Evolutionary conservation across 2,888 invertebrate genomes (phyloP), one percentile per base, ranked within the genome.

Genomic region (Pristionchus maxplancki): DNA sequence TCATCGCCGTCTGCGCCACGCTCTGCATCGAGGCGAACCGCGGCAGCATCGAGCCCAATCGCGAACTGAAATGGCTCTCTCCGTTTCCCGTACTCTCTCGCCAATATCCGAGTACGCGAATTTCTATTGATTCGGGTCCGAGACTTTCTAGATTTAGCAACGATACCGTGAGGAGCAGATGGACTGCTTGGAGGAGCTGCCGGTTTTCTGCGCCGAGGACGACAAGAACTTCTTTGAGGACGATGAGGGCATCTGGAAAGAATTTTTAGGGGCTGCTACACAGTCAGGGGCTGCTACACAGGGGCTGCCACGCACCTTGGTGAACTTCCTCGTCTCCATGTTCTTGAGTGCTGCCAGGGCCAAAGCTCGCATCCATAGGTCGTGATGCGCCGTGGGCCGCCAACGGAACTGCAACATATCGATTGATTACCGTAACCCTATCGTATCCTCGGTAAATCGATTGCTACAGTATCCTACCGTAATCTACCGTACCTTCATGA

Each of bases 291-390:
- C n/a, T n/a, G n/a, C n/a, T n/a, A n/a, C 53, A 53, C 37, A 40
- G 20, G 28, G 24, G 28, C 37, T 44, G n/a, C 81, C n/a, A 11
- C 67, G 53, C 17, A 90, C 89, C 89, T 92, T 92, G 44, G 90
- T 88, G 81, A 91, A 91, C 82, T 90, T 91, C 40, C 92, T 74
- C 28, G 90, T 91, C 82, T 92, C 92, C 92, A 92, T 92, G 87
- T 91, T 92, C 83, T 67, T 90, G 50, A 92, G 85, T 9, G 92
- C 92, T 0, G 91, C 90, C 84, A 91, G 88, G 9, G 92, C 91
- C n/a, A 91, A 89, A 8, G 92, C 91, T 37, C 92, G 83, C 48
- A 91, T 90, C 92, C 92, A 92, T 13, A 92, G 48, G 40, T 92
- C 92, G 1, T 91, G 90, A 86, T 92, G 92, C 53, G 90, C 90